A percentile compares a stretch with the other conserved stretches of the same genome.
These are phyloP conservation scores for Lepidocolaptes lacrymiger DNA, from an alignment of 2,797 vertebrate genomes.

Conservation along the genomic window DNA sequence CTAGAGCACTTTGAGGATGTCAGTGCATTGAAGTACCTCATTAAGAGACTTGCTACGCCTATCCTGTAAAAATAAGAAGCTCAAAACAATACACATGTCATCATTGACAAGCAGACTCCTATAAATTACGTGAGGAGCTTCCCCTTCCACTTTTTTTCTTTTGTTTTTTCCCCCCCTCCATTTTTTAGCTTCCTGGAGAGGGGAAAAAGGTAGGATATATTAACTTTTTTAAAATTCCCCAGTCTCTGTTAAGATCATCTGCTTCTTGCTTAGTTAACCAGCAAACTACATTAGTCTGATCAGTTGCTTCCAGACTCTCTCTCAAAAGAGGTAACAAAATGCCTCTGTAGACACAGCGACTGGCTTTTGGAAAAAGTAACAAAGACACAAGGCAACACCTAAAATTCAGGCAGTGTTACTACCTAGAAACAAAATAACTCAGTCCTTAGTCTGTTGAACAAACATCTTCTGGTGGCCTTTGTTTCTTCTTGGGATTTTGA, in stretches of 20 bases:
- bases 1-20: not conserved
- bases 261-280: not conserved
- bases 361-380: not conserved
- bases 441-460: not conserved
- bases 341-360: not conserved
- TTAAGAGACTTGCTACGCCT: not conserved
- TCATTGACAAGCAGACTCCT: not conserved
- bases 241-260: not conserved
- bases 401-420: not conserved
- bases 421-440: not conserved
- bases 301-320: not conserved
- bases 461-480: not conserved
- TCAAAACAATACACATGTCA: not conserved
- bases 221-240: not conserved
- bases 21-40: not conserved
- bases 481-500: not conserved
- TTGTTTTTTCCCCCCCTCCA: too few species aligned
- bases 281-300: not conserved
- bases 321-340: not conserved
- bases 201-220: not conserved
- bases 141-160: rapidly evolving
- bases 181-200: not conserved
- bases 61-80: not conserved
- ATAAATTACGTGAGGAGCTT: not conserved
- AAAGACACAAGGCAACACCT: not conserved